Evolutionary conservation across 2,113 vertebrate genomes (phyloP).

Genomic region (Ceyx cyanopectus): DNA sequence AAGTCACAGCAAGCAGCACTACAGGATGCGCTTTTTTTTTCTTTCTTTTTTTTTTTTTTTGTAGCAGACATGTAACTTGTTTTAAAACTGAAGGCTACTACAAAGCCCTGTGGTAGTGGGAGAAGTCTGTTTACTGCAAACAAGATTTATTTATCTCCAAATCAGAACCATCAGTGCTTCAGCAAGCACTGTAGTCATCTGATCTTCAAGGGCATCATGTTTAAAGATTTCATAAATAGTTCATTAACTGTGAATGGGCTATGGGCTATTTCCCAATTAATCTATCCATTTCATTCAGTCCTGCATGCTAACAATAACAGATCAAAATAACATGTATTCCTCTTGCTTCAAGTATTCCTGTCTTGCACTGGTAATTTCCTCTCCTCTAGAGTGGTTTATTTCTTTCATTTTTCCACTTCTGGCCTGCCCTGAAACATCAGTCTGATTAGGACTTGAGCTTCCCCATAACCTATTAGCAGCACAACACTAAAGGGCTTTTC

Average conservation of each 20-base stretch:
- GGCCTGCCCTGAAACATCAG: not conserved
- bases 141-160: slow-evolving; percentile 6
- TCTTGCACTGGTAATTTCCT: not conserved
- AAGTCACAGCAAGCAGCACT: slow-evolving; percentile 23
- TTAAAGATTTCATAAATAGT: slow-evolving; percentile 12
- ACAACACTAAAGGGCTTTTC: not conserved
- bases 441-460: not conserved
- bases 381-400: not conserved
- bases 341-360: not conserved
- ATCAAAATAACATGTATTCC: slow-evolving; percentile 13
- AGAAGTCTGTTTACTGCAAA: slow-evolving; percentile 24
- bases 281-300: not conserved
- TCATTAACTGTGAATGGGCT: slow-evolving; percentile 7
- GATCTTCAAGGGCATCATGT: not conserved
- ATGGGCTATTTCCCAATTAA: slow-evolving; percentile 37
- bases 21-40: not conserved
- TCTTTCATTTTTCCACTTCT: not conserved
- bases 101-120: not conserved
- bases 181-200: not conserved
- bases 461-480: not conserved
- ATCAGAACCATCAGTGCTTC: not conserved
- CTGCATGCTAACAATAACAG: not conserved
- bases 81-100: not conserved
- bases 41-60: not conserved
- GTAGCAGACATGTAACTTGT: slow-evolving; percentile 29